phyloP scores from a whole-genome alignment of 2,888 invertebrate genomes.

The Megastigmus dorsalis region DNA sequence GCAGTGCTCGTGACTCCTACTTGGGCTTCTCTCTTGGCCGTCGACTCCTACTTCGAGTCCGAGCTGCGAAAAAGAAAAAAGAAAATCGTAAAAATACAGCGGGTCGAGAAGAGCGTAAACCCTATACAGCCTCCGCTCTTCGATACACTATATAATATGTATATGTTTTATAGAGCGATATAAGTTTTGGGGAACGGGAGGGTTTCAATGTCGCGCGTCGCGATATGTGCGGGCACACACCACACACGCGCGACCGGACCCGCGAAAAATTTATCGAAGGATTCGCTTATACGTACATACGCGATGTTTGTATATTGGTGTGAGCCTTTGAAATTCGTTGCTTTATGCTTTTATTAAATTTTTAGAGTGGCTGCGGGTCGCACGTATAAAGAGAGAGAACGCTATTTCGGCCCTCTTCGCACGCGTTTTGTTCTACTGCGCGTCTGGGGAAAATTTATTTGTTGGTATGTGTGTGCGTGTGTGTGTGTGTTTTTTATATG shows the following conservation, averaged over 20 bases:
- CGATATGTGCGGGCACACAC: no score
- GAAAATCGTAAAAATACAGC: slow-evolving; percentile 31
- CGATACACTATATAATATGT: no score
- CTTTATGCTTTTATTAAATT: slow-evolving; percentile 37
- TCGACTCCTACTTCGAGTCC: not conserved
- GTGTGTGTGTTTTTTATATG: no score
- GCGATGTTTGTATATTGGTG: no score
- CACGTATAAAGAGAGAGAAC: no score
- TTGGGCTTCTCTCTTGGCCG: not conserved
- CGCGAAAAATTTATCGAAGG: slow-evolving; percentile 30
- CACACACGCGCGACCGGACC: no score
- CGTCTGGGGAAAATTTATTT: slow-evolving; percentile 15
- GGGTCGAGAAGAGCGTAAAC: not conserved
- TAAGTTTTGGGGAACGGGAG: slow-evolving; percentile 14
- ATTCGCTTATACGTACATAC: not conserved
- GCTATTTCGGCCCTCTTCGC: no score
- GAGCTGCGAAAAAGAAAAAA: slow-evolving; percentile 34
- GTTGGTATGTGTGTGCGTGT: no score
- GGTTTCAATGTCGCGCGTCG: slow-evolving; percentile 9
- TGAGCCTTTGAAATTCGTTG: not conserved
- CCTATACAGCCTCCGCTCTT: no score
- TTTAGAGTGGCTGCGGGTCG: slow-evolving; percentile 5
- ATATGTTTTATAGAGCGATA: not conserved
- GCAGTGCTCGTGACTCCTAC: not conserved
- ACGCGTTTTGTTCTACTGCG: not conserved